phyloP scores from a whole-genome alignment of 2,113 vertebrate species.

The Dicentrarchus labrax region DNA sequence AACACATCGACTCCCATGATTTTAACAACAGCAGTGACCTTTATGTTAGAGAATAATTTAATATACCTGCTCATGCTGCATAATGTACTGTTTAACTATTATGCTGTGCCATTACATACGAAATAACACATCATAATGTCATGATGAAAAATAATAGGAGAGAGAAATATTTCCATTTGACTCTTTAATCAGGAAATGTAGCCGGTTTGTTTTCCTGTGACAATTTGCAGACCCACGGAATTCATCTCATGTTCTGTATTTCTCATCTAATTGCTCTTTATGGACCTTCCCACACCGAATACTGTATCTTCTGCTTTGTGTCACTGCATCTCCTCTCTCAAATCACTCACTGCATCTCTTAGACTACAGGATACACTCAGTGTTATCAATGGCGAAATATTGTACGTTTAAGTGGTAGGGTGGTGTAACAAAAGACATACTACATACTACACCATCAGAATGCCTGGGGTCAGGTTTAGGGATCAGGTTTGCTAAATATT shows the following conservation, averaged over 20 bases:
- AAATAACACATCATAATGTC: conserved; percentile 23
- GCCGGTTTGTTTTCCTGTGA: conserved; percentile 7
- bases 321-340: not conserved
- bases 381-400: not conserved
- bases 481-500: not conserved
- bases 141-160: not conserved
- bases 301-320: not conserved
- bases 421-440: not conserved
- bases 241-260: conserved; percentile 1
- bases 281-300: not conserved
- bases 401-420: not conserved
- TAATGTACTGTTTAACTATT: not conserved
- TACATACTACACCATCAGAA: not conserved
- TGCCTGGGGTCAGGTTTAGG: not conserved
- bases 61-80: not conserved
- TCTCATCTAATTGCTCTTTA: conserved; percentile 19
- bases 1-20: conserved; percentile 20
- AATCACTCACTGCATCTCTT: not conserved
- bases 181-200: conserved; percentile 8
- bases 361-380: not conserved
- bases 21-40: conserved; percentile 50
- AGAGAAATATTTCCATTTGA: conserved; percentile 10
- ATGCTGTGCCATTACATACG: not conserved
- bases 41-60: conserved; percentile 21
- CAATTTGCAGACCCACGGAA: not conserved